Evolutionary conservation across 2,797 vertebrate species (phyloP).

Genomic region (Onychomys arenicola): DNA sequence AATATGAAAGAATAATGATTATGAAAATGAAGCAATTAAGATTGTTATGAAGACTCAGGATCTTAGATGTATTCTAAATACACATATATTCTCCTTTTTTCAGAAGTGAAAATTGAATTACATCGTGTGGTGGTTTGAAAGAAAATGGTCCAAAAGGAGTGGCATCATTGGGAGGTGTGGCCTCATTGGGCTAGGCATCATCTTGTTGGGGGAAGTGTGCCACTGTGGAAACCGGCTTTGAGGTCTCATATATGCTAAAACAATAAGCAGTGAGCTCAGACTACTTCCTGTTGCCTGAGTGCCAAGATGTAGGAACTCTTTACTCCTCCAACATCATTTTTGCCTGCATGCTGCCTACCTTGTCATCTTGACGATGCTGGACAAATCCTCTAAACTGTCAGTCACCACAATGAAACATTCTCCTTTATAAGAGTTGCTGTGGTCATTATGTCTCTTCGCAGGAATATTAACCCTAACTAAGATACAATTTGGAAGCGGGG

Average conservation of each 20-base stretch:
- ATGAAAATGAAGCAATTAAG: neutral
- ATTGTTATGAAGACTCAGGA: neutral
- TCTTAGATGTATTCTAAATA: neutral
- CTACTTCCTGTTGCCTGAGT: neutral
- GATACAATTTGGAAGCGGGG: no score
- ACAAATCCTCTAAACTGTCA: neutral
- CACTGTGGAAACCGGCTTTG: neutral
- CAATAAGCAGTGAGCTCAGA: neutral
- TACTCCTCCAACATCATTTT: neutral
- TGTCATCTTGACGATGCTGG: no score
- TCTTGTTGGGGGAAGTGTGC: neutral
- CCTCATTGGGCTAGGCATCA: neutral
- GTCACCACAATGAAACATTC: neutral
- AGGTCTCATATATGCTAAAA: neutral
- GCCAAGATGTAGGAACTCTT: neutral
- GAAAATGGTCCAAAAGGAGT: neutral
- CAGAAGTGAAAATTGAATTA: neutral
- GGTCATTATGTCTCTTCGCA: neutral
- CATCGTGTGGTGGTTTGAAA: neutral
- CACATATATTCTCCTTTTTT: neutral
- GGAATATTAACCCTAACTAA: neutral
- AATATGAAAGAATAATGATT: neutral
- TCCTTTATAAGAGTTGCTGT: neutral
- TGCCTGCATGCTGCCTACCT: neutral
- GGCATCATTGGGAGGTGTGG: neutral